Evolutionary conservation across 2,797 vertebrate genomes (phyloP).

Genomic region (Hoplostethus mediterraneus): DNA sequence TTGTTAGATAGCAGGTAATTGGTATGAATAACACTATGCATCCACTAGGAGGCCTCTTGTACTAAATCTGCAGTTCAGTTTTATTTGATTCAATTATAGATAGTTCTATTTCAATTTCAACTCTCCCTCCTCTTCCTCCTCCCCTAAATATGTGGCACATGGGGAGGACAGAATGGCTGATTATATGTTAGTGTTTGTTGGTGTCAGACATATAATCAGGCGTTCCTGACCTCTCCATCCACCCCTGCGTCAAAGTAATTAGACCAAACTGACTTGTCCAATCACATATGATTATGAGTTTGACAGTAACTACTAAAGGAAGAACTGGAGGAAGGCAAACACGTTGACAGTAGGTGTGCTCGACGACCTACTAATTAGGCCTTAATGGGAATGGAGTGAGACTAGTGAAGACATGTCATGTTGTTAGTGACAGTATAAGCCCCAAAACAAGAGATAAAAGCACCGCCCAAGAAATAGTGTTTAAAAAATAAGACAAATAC

Average conservation of each 20-base stretch:
- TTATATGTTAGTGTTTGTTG: slow-evolving; percentile 43
- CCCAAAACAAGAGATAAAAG: slow-evolving; percentile 51
- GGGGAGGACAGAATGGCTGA: slow-evolving; percentile 25
- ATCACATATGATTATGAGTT: slow-evolving; percentile 33
- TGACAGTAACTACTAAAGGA: slow-evolving; percentile 21
- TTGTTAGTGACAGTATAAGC: slow-evolving; percentile 58
- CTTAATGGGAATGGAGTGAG: slow-evolving; percentile 43
- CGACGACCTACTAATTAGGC: not conserved
- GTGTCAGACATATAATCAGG: slow-evolving; percentile 56
- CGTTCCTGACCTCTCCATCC: slow-evolving; percentile 39
- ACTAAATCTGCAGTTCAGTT: slow-evolving; percentile 28
- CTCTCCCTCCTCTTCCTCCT: slow-evolving; percentile 18
- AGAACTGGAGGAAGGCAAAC: slow-evolving; percentile 48
- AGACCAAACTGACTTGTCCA: slow-evolving; percentile 35
- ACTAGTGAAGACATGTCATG: slow-evolving; percentile 48
- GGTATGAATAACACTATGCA: slow-evolving; percentile 13
- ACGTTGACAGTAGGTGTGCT: slow-evolving; percentile 13
- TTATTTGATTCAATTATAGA: slow-evolving; percentile 42
- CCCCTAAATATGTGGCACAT: slow-evolving; percentile 6
- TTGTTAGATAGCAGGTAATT: slow-evolving; percentile 3
- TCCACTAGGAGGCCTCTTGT: slow-evolving; percentile 42
- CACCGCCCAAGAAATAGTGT: slow-evolving; percentile 44
- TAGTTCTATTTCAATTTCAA: slow-evolving; percentile 56
- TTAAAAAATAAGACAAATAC: not conserved
- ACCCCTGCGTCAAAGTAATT: slow-evolving; percentile 11